Evolutionary conservation across 2,888 invertebrate genomes (phyloP), one percentile per base, ranked within the genome.

Genomic region (Scaptodrosophila latifasciaeformis): DNA sequence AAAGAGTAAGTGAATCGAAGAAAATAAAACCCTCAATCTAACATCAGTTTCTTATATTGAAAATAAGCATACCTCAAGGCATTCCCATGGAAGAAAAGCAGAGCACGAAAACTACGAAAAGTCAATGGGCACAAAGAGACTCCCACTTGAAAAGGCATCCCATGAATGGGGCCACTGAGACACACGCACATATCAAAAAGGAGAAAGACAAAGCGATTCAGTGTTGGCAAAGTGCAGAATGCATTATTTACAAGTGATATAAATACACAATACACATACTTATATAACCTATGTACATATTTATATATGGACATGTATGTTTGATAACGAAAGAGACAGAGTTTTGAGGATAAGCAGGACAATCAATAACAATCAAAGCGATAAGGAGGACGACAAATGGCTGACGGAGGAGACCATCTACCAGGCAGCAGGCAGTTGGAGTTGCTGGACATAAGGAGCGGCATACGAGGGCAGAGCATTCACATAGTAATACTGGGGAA

Each of bases 401-500:
- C n/a, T 7, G 13, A 7, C 24, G 30, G 27, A 27, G 42, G n/a
- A n/a, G n/a, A n/a, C n/a, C n/a, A n/a, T 15, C 50, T 72, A 82
- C 82, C 81, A 81, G n/a, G 57, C 35, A 52, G 78, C 45, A 5
- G 5, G 27, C 27, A 6, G 27, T 27, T 62, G 63, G 18, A 54
- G 65, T 31, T 78, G 79, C 60, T 71, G 71, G 4, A n/a, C n/a
- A n/a, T n/a, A n/a, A n/a, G 53, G 65, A 15, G 67, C 67, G 31
- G 63, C 65, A 27, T 66, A 74, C 54, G 68, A 74, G 47, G 84
- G 84, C 52, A 70, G 74, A 19, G 70, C 78, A 3, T 67, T 49
- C 4, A 81, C 48, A 39, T 67, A 76, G 48, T 79, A 83, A 12
- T 65, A 67, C 37, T 77, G 79, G 0, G 62, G 69, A 12, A 54